Evolutionary conservation across 2,888 invertebrate species (phyloP).

Genomic region (Temnothorax rugatulus): DNA sequence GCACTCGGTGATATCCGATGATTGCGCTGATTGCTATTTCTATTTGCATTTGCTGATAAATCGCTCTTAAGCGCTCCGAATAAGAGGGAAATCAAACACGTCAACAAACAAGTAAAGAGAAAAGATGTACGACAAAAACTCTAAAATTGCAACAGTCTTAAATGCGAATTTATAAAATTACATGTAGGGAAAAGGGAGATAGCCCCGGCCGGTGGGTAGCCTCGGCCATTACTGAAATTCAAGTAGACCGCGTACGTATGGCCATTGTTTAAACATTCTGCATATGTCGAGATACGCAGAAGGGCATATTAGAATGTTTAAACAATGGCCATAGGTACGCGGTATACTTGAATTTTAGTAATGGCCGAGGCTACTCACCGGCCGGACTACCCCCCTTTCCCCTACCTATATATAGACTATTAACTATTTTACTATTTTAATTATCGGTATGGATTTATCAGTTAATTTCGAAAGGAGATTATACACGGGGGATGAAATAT

Average conservation of each 20-base stretch:
- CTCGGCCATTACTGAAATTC: too few relatives aligned
- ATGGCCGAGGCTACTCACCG: too few relatives aligned
- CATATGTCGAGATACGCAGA: too few relatives aligned
- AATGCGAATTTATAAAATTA: not conserved
- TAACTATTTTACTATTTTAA: constrained; percentile 1
- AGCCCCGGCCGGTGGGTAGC: too few relatives aligned
- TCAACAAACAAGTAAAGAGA: not conserved
- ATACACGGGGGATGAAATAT: not conserved
- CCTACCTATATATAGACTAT: not conserved
- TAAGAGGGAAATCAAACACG: not conserved
- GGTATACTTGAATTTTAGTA: too few relatives aligned
- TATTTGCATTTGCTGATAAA: constrained; percentile 18
- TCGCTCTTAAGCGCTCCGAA: not conserved
- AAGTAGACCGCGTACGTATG: too few relatives aligned
- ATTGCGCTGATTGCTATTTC: constrained; percentile 10
- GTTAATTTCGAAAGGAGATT: not conserved
- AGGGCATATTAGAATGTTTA: too few relatives aligned
- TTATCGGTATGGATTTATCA: not conserved
- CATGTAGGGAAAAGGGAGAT: too few relatives aligned
- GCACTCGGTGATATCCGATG: constrained; percentile 19
- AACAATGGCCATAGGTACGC: too few relatives aligned
- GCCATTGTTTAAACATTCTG: too few relatives aligned
- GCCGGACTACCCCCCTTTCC: too few relatives aligned
- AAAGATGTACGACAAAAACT: not conserved
- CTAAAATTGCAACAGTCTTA: not conserved